phyloP scores from a whole-genome alignment of 2,113 vertebrate genomes.

The Istiophorus platypterus region DNA sequence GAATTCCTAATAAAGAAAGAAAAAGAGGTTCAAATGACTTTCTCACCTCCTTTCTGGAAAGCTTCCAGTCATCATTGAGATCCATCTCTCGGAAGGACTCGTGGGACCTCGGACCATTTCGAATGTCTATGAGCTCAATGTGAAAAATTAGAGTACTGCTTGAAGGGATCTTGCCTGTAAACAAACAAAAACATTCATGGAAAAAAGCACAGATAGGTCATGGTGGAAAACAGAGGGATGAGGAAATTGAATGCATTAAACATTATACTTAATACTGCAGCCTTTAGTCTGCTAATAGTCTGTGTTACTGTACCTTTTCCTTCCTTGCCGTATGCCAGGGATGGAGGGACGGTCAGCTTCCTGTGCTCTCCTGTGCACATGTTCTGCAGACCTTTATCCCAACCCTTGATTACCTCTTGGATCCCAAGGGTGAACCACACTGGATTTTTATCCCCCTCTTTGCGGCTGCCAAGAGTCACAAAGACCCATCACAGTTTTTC shows the following conservation, averaged over 20 bases:
- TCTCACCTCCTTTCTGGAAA: conserved; percentile 92
- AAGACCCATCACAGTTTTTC: conserved; percentile 42
- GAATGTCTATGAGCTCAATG: conserved; percentile 94
- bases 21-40: background rate
- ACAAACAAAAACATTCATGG: conserved; percentile 3
- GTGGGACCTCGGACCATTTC: conserved; percentile 95
- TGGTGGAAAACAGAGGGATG: background rate
- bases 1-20: background rate
- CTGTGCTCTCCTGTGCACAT: conserved; percentile 96
- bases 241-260: background rate
- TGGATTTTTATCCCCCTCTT: conserved; percentile 90
- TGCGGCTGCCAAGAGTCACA: conserved; percentile 84
- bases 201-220: background rate
- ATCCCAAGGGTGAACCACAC: conserved; percentile 97
- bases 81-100: conserved; percentile 98
- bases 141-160: conserved; percentile 94
- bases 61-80: conserved; percentile 97
- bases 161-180: conserved; percentile 93
- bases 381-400: conserved; percentile 93
- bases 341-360: conserved; percentile 90
- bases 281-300: background rate
- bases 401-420: conserved; percentile 91
- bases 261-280: background rate
- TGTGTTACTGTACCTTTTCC: conserved; percentile 89
- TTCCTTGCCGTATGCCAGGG: conserved; percentile 95